Conservation (phyloP, 2,888 invertebrate genomes). For the Pteria penguin region DNA sequence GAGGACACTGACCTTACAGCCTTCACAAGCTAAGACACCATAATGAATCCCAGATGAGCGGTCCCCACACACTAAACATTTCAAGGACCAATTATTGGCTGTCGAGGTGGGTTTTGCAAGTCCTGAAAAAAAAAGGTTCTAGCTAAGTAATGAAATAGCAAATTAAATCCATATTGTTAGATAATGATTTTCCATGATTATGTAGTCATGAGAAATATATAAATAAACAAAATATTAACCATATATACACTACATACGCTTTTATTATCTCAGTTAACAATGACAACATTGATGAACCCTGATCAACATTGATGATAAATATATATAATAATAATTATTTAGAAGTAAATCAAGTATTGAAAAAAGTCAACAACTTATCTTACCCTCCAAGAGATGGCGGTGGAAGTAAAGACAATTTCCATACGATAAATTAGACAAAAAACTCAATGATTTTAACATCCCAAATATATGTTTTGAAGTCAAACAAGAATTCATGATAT, state of each 20-base stretch:
- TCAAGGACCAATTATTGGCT: constrained; percentile 61
- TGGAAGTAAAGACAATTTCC: neutral
- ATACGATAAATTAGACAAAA: neutral
- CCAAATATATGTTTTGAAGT: neutral
- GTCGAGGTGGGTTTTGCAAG: constrained; percentile 38
- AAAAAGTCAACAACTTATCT: no score
- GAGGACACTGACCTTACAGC: constrained; percentile 79
- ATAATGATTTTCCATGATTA: no score
- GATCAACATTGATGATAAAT: no score
- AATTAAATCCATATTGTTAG: neutral
- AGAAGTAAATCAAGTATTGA: no score
- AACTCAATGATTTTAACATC: neutral
- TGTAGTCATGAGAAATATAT: no score
- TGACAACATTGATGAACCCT: no score
- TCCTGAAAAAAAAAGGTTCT: constrained; percentile 4
- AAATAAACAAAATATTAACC: no score
- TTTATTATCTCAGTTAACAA: no score
- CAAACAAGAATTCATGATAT: no score
- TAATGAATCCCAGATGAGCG: constrained; percentile 79
- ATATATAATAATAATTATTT: no score
- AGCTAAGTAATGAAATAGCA: neutral
- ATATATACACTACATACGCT: no score
- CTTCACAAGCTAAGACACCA: constrained; percentile 79
- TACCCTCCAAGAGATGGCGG: neutral
- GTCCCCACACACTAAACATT: constrained; percentile 79